Percentiles rank a stretch among this genome's conserved stretches.
phyloP scores from a whole-genome alignment of 2,888 invertebrate species.

The Tenthredo livida region DNA sequence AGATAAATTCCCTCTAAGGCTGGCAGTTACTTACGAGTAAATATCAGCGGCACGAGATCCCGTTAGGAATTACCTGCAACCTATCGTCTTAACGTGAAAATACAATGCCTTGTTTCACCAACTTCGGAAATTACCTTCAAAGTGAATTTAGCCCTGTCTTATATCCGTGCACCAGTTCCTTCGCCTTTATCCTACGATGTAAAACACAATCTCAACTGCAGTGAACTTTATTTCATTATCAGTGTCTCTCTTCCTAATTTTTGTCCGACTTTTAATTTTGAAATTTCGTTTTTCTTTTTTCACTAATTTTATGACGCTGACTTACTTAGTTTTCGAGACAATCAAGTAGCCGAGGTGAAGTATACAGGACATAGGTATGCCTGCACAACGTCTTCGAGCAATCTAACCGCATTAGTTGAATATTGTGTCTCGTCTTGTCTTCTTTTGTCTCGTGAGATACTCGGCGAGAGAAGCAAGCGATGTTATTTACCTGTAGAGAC shows the following conservation, averaged over 20 bases:
- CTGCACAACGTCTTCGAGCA: not conserved
- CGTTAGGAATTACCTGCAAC: conserved; percentile 40
- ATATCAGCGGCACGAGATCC: conserved; percentile 41
- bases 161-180: not conserved
- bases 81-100: conserved; percentile 44
- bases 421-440: conserved; percentile 23
- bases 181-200: no score
- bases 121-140: conserved; percentile 43
- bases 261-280: not conserved
- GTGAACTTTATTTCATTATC: conserved; percentile 7
- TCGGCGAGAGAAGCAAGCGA: not conserved
- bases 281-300: not conserved
- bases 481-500: conserved; percentile 17
- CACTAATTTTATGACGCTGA: not conserved
- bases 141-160: conserved; percentile 19
- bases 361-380: no score
- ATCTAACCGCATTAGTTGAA: conserved; percentile 19
- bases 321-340: not conserved
- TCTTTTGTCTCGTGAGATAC: not conserved
- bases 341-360: not conserved
- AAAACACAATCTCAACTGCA: not conserved
- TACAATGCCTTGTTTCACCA: conserved; percentile 41
- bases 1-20: conserved; percentile 20
- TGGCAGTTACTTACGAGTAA: conserved; percentile 40
- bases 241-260: not conserved